Evolutionary conservation across 1,140 invertebrate genomes (phyloP).

Genomic region (Hylaeus volcanicus): DNA sequence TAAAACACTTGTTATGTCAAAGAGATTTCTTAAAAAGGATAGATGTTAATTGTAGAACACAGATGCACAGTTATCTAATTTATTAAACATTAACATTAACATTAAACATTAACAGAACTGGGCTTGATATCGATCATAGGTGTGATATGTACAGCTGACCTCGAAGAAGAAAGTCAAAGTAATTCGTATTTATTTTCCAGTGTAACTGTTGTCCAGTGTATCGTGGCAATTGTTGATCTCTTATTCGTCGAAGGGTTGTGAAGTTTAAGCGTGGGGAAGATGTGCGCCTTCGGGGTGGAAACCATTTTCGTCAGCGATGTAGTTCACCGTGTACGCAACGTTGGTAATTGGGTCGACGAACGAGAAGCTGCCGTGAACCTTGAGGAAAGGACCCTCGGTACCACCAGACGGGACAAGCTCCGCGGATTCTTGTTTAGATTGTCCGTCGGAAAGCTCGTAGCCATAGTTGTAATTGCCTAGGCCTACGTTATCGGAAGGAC

Average conservation of each 20-base stretch:
- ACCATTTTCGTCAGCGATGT: conserved; percentile 78
- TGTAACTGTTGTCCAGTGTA: neutral
- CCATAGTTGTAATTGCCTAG: conserved; percentile 77
- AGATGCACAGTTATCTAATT: conserved; percentile 4
- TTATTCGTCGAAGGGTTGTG: neutral
- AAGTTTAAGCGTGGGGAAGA: conserved; percentile 40
- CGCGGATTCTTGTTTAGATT: conserved; percentile 78
- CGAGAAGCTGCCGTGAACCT: conserved; percentile 50
- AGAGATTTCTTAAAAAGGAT: too few relatives aligned
- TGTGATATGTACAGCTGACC: neutral
- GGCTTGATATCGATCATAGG: neutral
- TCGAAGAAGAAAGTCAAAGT: neutral
- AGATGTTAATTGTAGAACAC: too few relatives aligned
- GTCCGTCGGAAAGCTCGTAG: conserved; percentile 84
- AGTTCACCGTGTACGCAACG: conserved; percentile 75
- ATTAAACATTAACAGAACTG: too few relatives aligned
- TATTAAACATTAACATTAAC: conserved; percentile 30
- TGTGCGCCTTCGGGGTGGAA: conserved; percentile 69
- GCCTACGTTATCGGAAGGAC: conserved; percentile 74
- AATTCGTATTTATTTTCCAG: neutral
- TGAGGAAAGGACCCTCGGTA: conserved; percentile 54
- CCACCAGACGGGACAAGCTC: conserved; percentile 55
- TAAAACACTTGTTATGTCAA: too few relatives aligned
- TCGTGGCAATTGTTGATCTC: neutral
- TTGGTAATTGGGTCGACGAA: conserved; percentile 63